Conservation (phyloP, 2,797 vertebrate species). For the Borostomias antarcticus region DNA sequence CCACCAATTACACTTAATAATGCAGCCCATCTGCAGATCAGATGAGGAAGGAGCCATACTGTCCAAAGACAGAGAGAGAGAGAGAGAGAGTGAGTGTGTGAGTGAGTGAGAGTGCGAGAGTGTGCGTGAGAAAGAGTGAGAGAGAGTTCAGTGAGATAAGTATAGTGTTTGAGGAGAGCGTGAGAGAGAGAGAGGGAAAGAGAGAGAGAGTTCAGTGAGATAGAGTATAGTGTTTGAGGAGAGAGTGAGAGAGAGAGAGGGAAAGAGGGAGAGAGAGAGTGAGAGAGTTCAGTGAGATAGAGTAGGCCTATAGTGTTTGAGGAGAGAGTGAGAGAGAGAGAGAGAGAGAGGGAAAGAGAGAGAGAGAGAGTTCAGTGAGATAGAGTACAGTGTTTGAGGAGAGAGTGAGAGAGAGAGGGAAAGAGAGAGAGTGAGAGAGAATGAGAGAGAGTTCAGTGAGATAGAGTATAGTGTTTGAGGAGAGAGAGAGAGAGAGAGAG, state of each 20-base stretch:
- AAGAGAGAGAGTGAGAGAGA: too few species aligned
- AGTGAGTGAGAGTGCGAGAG: background rate
- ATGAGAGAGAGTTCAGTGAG: too few species aligned
- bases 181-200: slow-evolving; percentile 16
- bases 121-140: slow-evolving; percentile 22
- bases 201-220: background rate
- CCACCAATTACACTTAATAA: slow-evolving; percentile 83
- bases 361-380: too few species aligned
- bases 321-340: background rate
- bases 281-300: too few species aligned
- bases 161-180: too few species aligned
- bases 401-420: too few species aligned
- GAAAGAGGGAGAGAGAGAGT: background rate
- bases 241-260: background rate
- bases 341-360: slow-evolving; percentile 27
- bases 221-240: background rate
- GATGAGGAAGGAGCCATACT: slow-evolving; percentile 61
- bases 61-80: slow-evolving; percentile 32
- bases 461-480: too few species aligned
- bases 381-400: too few species aligned
- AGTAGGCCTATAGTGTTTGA: background rate
- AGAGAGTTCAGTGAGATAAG: slow-evolving; percentile 17
- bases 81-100: background rate
- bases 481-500: too few species aligned
- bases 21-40: slow-evolving; percentile 80